Evolutionary conservation across 1,140 invertebrate species (phyloP).

Genomic region (Schlechtendalia chinensis): DNA sequence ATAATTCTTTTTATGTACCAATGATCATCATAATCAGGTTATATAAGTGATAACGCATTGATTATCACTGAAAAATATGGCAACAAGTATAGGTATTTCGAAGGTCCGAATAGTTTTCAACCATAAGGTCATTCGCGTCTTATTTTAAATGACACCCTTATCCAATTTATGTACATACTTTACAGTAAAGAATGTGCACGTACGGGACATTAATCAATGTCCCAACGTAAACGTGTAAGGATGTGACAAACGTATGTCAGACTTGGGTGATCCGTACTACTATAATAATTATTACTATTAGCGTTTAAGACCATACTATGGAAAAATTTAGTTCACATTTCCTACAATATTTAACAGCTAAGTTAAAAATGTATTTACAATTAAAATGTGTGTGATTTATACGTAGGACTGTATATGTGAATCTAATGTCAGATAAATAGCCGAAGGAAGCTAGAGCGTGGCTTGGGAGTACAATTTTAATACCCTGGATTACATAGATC

Average conservation of each 20-base stretch:
- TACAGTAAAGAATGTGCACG: neutral
- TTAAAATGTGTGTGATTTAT: too few relatives aligned
- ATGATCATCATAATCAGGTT: too few relatives aligned
- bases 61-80: neutral
- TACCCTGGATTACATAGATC: too few relatives aligned
- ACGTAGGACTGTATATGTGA: too few relatives aligned
- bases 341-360: too few relatives aligned
- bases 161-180: neutral
- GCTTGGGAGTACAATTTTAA: too few relatives aligned
- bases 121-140: neutral
- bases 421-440: too few relatives aligned
- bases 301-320: neutral
- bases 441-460: too few relatives aligned
- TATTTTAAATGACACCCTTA: neutral
- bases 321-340: neutral
- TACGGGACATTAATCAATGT: neutral
- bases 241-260: neutral
- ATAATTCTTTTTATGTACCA: too few relatives aligned
- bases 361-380: too few relatives aligned
- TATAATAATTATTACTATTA: neutral
- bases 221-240: neutral
- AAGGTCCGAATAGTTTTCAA: neutral
- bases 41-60: neutral
- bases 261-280: neutral
- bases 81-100: neutral